Evolutionary conservation across 2,797 vertebrate genomes (phyloP).

Genomic region (Austrolebias charrua): DNA sequence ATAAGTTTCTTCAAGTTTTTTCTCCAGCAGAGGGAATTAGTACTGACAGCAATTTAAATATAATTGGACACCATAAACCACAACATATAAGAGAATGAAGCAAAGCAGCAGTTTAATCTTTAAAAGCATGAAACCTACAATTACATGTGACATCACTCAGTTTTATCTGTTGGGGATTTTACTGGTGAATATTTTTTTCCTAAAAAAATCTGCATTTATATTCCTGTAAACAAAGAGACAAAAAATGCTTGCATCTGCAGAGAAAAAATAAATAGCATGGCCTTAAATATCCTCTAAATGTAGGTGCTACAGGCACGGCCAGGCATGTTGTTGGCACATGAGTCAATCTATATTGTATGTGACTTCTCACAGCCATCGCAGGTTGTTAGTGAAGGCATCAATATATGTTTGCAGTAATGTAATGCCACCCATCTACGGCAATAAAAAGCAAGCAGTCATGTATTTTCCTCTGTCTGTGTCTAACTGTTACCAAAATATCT

Average conservation of each 20-base stretch:
- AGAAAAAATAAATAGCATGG: neutral
- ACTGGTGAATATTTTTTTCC: neutral
- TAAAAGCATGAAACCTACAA: too few relatives aligned
- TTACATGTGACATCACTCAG: neutral
- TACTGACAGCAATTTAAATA: constrained; percentile 12
- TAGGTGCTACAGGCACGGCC: too few relatives aligned
- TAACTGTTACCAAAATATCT: too few relatives aligned
- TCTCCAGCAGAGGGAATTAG: neutral
- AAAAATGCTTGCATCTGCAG: neutral
- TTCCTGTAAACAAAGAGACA: constrained; percentile 14
- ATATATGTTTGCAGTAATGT: too few relatives aligned
- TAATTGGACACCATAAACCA: neutral
- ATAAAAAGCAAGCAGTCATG: too few relatives aligned
- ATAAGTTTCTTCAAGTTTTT: constrained; percentile 12
- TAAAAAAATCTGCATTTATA: constrained; percentile 1
- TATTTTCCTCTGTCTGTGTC: too few relatives aligned
- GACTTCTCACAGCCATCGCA: too few relatives aligned
- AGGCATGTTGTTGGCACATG: too few relatives aligned
- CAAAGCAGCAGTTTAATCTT: neutral
- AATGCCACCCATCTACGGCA: too few relatives aligned
- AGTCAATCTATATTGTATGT: too few relatives aligned
- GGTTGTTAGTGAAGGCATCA: too few relatives aligned
- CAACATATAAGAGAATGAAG: neutral
- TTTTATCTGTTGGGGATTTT: neutral
- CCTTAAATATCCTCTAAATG: too few relatives aligned